Evolutionary conservation across 1,140 invertebrate species (phyloP).

Genomic region (Bombus pascuorum): DNA sequence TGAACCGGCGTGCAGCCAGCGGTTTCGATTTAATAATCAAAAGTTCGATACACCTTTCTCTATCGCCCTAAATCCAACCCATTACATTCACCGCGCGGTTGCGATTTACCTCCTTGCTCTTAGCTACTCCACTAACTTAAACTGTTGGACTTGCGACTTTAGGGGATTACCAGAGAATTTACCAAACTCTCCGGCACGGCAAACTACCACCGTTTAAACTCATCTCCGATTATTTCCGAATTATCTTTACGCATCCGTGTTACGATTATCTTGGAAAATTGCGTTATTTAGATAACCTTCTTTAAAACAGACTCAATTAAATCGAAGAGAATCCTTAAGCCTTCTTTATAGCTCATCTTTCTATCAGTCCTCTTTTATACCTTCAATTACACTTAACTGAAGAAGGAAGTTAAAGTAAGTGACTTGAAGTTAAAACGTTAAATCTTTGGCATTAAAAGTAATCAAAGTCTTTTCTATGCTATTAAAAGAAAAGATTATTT

Average conservation of each 20-base stretch:
- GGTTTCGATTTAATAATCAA: conserved; percentile 69
- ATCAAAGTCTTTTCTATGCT: neutral
- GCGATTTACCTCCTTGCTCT: conserved; percentile 55
- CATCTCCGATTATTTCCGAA: conserved; percentile 70
- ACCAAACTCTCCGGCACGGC: conserved; percentile 60
- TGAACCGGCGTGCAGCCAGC: neutral
- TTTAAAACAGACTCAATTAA: conserved; percentile 8
- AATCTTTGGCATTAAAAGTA: neutral
- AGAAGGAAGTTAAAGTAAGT: neutral
- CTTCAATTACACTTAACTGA: neutral
- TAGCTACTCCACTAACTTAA: conserved; percentile 75
- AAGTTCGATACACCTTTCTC: conserved; percentile 64
- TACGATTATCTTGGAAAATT: conserved; percentile 21
- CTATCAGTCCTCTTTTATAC: neutral
- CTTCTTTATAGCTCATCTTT: neutral
- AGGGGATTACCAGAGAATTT: conserved; percentile 76
- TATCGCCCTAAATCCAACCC: conserved; percentile 68
- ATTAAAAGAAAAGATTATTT: neutral
- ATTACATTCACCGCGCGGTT: conserved; percentile 68
- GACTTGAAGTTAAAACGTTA: neutral
- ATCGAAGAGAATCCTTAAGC: neutral
- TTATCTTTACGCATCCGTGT: conserved; percentile 42
- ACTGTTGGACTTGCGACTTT: conserved; percentile 80
- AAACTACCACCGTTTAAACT: conserved; percentile 54
- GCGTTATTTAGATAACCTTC: conserved; percentile 27